Evolutionary conservation across 2,113 vertebrate species (phyloP), one percentile per base, ranked within the genome.

Genomic region (Andinoacara biseriatus): DNA sequence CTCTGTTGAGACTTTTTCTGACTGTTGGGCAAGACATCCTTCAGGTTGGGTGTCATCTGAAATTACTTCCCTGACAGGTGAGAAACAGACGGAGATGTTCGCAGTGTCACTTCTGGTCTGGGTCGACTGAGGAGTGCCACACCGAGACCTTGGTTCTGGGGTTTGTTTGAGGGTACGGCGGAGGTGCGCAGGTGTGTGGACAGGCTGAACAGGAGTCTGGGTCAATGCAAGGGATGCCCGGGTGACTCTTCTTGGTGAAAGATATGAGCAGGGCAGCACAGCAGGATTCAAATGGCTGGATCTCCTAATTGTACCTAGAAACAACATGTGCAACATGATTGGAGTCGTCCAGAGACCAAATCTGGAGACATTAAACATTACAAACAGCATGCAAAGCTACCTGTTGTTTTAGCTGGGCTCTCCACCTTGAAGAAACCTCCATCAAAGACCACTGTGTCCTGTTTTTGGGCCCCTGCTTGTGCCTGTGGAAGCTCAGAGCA

Each of bases 391-490:
- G 5, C 10, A 11, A 5, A 38, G 95, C 60, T 83, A 99, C 98
- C 96, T 89, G 95, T 14, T 3, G 86, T 85, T 84, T 96, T 98
- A 54, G 95, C 94, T 5, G 98, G 98, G 69, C 97, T 99, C 94
- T 98, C 96, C 78, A 99, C 95, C 85, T 94, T 92, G 92, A 98
- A 98, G 91, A 98, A 99, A 3, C 97, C 97, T 0, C 94, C 98
- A 26, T 98, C 95, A 63, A 97, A 98, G 46, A 97, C 94, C 62
- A 98, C 94, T 0, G 82, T 82, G 18, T 89, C 90, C 0, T 54
- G 11, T 0, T 57, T 0, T 1, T 22, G 15, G 1, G 86, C 35
- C 3, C 9, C 76, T 15, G 72, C 62, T 43, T 0, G 40, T 15
- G 2, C 33, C 3, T 31, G 83, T 0, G 88, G 61, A 0, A n/a